phyloP scores from a whole-genome alignment of 2,888 invertebrate genomes.

The Microlaimidae sp. region DNA sequence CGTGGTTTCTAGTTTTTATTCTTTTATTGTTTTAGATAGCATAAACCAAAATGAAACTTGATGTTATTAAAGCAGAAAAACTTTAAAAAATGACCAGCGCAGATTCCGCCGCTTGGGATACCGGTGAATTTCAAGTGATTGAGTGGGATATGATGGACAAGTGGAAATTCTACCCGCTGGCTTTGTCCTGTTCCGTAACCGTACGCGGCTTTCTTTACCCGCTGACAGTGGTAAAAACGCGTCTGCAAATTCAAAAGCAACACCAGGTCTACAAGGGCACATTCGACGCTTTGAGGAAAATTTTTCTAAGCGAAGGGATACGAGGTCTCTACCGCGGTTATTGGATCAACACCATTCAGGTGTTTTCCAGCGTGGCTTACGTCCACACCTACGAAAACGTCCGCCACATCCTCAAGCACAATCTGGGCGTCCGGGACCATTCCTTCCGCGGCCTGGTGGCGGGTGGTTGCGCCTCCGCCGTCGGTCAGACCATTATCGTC shows the following conservation, averaged over 20 bases:
- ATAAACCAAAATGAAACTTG: too few relatives aligned
- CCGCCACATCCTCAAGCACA: constrained; percentile 47
- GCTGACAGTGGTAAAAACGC: constrained; percentile 76
- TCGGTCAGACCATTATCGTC: constrained; percentile 83
- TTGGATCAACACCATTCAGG: constrained; percentile 75
- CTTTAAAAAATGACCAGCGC: constrained; percentile 56
- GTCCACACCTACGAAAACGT: constrained; percentile 84
- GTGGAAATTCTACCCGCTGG: constrained; percentile 73
- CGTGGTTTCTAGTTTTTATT: too few relatives aligned
- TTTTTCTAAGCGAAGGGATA: constrained; percentile 62
- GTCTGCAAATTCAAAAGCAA: constrained; percentile 63
- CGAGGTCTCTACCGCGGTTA: constrained; percentile 79
- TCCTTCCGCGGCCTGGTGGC: constrained; percentile 48
- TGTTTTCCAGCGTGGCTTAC: constrained; percentile 61
- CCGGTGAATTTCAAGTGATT: constrained; percentile 40
- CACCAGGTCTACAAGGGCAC: constrained; percentile 59
- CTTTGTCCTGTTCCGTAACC: constrained; percentile 67
- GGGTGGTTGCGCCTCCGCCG: constrained; percentile 74
- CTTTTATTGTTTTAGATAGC: too few relatives aligned
- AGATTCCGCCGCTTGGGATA: constrained; percentile 75
- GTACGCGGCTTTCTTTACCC: constrained; percentile 65
- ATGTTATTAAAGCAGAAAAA: too few relatives aligned
- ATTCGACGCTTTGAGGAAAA: constrained; percentile 71
- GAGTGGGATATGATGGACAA: constrained; percentile 99
- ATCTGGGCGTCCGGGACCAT: not conserved